Base-by-base conservation (phyloP, 2,888 invertebrate genomes). In the Operophtera brumata region DNA sequence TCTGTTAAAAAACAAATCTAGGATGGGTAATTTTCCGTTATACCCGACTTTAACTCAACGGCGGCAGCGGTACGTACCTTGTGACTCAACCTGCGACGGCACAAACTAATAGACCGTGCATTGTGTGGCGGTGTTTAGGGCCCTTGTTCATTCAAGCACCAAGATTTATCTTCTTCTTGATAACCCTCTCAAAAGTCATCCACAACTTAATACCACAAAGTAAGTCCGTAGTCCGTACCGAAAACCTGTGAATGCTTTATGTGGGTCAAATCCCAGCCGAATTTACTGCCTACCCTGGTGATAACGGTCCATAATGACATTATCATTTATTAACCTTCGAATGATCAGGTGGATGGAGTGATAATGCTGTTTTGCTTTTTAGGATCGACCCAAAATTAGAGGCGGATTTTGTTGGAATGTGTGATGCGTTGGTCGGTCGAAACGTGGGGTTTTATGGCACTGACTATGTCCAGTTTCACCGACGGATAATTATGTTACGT, bases 251-350 rank as follows among this genome's bases (percentile, higher is more conserved):
- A 62, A 59, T 66, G 67, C 58, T 71, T 69, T 71, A 71, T 70
- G 64, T 65, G 63, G 70, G 72, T 74, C 69, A 69, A 67, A 70
- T 75, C 70, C 68, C 64, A 46, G 53, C 51, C 47, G 44, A 69
- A 70, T 70, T 67, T 76, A 75, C 67, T 50, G 67, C 60, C 44
- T 62, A 63, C 54, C 49, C 60, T 53, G 55, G 64, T 66, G 65
- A 72, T 71, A 68, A 73, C 65, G 59, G 62, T 37, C 65, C 67
- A 73, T 76, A 69, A 73, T 75, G 72, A 71, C 66, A 70, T 73
- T 65, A 61, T 69, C 69, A 66, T 68, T 67, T 70, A 70, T 73
- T 72, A 72, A 71, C 68, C 64, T 64, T 69, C 63, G 59, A 65
- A 61, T 61, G 66, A 59, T 64, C 57, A 61, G 64, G 65, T 67